Evolutionary conservation across 2,797 vertebrate species (phyloP).

Genomic region (Catharus ustulatus): DNA sequence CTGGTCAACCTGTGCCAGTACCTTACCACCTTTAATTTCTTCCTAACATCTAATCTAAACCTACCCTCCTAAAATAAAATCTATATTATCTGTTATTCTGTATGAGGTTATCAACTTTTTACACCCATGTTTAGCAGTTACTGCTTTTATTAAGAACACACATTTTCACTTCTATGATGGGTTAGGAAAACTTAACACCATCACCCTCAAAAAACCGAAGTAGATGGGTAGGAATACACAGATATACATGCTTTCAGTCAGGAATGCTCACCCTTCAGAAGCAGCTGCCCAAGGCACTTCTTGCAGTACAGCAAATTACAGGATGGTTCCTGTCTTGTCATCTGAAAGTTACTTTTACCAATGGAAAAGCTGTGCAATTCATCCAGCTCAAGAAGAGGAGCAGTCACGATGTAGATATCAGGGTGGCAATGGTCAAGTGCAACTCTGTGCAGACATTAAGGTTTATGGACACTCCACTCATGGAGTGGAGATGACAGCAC

Average conservation of each 20-base stretch:
- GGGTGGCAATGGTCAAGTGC: not conserved
- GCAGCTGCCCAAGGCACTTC: not conserved
- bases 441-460: not conserved
- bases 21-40: not conserved
- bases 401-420: not conserved
- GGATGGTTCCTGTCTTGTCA: too few species aligned
- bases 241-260: not conserved
- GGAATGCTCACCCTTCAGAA: not conserved
- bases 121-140: not conserved
- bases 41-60: not conserved
- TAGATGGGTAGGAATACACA: not conserved
- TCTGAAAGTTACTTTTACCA: not conserved
- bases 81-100: not conserved
- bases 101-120: not conserved
- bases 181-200: not conserved
- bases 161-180: not conserved
- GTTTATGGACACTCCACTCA: rapidly evolving
- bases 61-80: not conserved
- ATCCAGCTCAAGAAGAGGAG: not conserved
- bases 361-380: not conserved
- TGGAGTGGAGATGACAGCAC: rapidly evolving
- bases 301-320: not conserved
- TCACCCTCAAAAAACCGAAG: not conserved
- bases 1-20: not conserved
- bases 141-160: not conserved